These are phyloP conservation scores for Hippolais icterina DNA, from an alignment of 2,113 vertebrate species.

Conservation along the genomic window DNA sequence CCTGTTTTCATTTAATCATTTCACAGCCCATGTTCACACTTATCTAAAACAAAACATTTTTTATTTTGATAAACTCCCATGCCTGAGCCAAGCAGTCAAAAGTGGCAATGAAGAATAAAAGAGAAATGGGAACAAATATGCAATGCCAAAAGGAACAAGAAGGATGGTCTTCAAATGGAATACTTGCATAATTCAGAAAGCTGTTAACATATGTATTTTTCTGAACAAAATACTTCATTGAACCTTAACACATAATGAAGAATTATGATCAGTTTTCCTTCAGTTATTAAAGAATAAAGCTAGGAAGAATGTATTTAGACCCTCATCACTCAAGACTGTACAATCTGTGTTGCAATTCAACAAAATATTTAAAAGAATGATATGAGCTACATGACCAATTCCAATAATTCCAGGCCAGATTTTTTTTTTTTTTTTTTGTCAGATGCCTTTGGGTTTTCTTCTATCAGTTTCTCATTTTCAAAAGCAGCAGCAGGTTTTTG, in stretches of 20 bases:
- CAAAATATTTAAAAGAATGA: neutral
- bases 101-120: neutral
- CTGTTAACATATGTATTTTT: neutral
- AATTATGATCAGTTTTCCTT: neutral
- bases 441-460: neutral
- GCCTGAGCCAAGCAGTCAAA: neutral
- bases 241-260: neutral
- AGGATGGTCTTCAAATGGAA: neutral
- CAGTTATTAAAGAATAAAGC: neutral
- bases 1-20: neutral
- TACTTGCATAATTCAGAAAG: neutral
- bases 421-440: neutral
- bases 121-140: neutral
- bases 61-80: constrained; percentile 20
- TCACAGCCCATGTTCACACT: neutral
- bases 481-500: neutral
- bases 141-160: neutral
- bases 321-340: neutral
- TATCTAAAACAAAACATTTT: constrained; percentile 7
- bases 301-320: neutral
- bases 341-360: neutral
- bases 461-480: neutral
- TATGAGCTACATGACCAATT: neutral
- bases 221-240: neutral
- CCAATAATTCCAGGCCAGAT: neutral